Evolutionary conservation across 2,888 invertebrate genomes (phyloP), one percentile per base, ranked within the genome.

Genomic region (Willowsia nigromaculata): DNA sequence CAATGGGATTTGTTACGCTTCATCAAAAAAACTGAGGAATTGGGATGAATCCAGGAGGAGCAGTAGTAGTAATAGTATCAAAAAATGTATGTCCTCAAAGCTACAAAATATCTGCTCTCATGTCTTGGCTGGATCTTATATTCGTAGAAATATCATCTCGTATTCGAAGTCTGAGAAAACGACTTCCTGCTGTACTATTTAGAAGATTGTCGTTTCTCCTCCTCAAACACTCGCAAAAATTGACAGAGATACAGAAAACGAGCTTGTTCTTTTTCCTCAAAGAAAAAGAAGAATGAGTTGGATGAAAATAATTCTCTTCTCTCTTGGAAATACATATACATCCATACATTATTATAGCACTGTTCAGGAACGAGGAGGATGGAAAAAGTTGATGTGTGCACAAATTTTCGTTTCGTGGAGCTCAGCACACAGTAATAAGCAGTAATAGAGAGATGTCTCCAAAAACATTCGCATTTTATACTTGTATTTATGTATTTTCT

Each of bases 1-100:
- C 85, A 85, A 85, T 85, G 85, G 85, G 85, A 85, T 85, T 85
- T 85, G 78, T 85, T 85, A 85, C 85, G 85, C 85, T 85, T 85
- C 85, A 85, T 85, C 85, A 65, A 62, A 62, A 30, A 78, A 85
- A 65, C 85, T 62, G 78, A 85, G 62, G 33, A 85, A 85, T 85
- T 85, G 78, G 85, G 85, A 78, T 85, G 85, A 78, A 65, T 85
- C 65, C 85, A 76, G 62, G 18, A 81, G 43, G 40, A 81, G 62
- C n/a, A 40, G 59, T 11, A 81, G 2, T 22, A 40, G 59, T 13
- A 40, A 37, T 22, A 47, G 81, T n/a, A 65, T 47, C 30, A 65
- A 33, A 65, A 1, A 33, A 56, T 11, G 37, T 37, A n/a, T 18
- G 37, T 37, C 18, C 65, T 18, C 5, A 18, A n/a, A 18, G n/a